Evolutionary conservation across 2,113 vertebrate species (phyloP), one percentile per base, ranked within the genome.

Genomic region (Vulpes ferrilata): DNA sequence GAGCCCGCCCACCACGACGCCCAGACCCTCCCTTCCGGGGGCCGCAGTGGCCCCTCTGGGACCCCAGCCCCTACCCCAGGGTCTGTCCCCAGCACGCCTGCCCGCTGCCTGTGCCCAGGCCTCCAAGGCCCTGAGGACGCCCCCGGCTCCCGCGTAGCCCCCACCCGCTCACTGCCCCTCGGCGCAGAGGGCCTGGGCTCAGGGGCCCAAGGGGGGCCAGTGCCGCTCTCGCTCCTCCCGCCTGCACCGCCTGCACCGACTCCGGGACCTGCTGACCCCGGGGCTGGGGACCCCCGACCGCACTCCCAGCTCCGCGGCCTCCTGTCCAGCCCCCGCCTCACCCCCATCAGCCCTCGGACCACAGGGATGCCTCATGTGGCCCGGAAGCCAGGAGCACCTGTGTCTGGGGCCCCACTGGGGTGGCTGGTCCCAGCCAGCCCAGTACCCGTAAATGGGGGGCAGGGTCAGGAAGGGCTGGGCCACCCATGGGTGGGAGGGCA

Each of bases 221-320:
- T 27, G 79, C 60, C 2, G 2, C 23, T 57, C 48, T 59, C 25
- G 25, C 13, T 51, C 78, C 30, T 83, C 1, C 16, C 22, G 15
- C 27, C 48, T 17, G 12, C 43, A 2, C 4, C 7, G 25, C 62
- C 11, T 1, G 11, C 23, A 38, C 48, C 35, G 48, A 62, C 65
- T 27, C 7, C 2, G 4, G 59, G 22, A 5, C 5, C 10, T 3
- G 7, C 65, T 20, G 20, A 25, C 17, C 59, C 38, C 5, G 1
- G 27, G 55, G 15, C 78, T 55, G 11, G 64, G 88, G 64, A 73
- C 43, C 43, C 43, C 43, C 5, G 43, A 43, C 43, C 7, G 9
- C 73, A 8, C 78, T 12, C 12, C 23, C 48, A 5, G 27, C 27
- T 23, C 55, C 55, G 3, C 13, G 0, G 55, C 55, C 15, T 16